Base-by-base conservation (phyloP, 2,888 invertebrate species). In the Mythimna impura region DNA sequence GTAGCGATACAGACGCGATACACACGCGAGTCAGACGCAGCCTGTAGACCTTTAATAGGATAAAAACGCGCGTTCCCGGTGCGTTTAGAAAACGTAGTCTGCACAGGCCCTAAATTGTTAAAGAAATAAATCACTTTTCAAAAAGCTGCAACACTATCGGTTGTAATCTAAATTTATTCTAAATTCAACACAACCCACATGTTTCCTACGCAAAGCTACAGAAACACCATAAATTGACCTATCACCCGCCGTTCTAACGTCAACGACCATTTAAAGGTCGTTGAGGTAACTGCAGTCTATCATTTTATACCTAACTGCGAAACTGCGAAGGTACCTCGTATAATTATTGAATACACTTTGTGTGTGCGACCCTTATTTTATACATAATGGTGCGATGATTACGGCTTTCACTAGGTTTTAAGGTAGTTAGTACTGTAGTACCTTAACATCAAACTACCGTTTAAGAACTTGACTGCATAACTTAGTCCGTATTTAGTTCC, bases 191-290 rank as follows among this genome's bases (percentile, higher is more conserved):
- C 20, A 30, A 54, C 25, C 57, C 14, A 70, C 22, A 52, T 52
- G 7, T 20, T 63, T 0, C 30, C 25, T 25, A 58, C 10, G 14
- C 58, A 50, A 30, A 62, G 52, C 10, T 7, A 60, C 43, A 66
- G 58, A 64, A 58, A 55, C 20, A 70, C 30, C 17, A 55, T 65
- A 50, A 43, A 50, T 67, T 60, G 54, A 67, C 40, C 60, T 66
- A 40, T 63, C n/a, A 43, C 50, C 25, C 22, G 57, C 66, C 73
- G n/a, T 43, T 82, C 77, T 82, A 82, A 82, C 71, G 80, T 82
- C 77, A 77, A 67, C 17, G 80, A 76, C 81, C 83, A 73, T 22
- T 73, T 66, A 76, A 82, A 82, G 77, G 83, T 77, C 80, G 65
- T 36, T 34, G 10, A 63, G 60, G 60, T 69, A 66, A 60, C 64